A percentile compares a stretch with the other conserved stretches of the same genome.
phyloP scores from a whole-genome alignment of 2,113 vertebrate species.

The Centropus unirufus region DNA sequence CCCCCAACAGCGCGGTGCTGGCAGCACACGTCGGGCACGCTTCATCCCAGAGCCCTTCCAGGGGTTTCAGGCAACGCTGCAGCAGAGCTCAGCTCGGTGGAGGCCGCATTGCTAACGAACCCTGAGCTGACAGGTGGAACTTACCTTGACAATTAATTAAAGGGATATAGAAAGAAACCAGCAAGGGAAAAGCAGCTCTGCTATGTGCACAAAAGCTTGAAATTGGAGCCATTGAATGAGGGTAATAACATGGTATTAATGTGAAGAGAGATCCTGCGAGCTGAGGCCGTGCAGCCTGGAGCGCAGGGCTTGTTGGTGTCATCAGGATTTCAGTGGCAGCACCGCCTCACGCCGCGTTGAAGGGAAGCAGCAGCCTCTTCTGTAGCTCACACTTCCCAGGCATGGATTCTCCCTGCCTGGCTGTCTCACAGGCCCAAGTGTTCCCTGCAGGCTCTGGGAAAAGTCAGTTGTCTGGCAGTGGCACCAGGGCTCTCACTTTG shows the following conservation, averaged over 20 bases:
- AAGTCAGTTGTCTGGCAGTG: not conserved
- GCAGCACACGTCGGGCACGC: not conserved
- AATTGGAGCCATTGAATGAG: not conserved
- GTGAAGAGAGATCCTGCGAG: not conserved
- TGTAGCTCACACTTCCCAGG: not conserved
- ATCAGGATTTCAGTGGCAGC: not conserved
- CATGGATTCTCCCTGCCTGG: not conserved
- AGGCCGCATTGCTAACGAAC: not conserved
- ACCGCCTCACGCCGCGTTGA: not conserved
- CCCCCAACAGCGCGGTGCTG: no score
- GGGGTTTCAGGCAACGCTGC: not conserved
- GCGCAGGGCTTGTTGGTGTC: not conserved
- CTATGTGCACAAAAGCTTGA: not conserved
- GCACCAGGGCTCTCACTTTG: not conserved
- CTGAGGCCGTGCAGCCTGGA: not conserved
- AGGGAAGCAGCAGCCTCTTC: not conserved
- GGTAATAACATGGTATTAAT: not conserved
- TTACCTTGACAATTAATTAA: constrained; percentile 17
- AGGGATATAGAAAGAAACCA: not conserved
- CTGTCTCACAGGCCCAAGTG: not conserved
- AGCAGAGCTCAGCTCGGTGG: not conserved
- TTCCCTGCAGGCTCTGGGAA: not conserved
- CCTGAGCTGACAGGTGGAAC: not conserved
- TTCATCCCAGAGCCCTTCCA: not conserved
- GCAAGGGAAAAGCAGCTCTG: not conserved